These are phyloP conservation scores for Falco rusticolus DNA, from an alignment of 2,797 vertebrate species.

Conservation along the genomic window DNA sequence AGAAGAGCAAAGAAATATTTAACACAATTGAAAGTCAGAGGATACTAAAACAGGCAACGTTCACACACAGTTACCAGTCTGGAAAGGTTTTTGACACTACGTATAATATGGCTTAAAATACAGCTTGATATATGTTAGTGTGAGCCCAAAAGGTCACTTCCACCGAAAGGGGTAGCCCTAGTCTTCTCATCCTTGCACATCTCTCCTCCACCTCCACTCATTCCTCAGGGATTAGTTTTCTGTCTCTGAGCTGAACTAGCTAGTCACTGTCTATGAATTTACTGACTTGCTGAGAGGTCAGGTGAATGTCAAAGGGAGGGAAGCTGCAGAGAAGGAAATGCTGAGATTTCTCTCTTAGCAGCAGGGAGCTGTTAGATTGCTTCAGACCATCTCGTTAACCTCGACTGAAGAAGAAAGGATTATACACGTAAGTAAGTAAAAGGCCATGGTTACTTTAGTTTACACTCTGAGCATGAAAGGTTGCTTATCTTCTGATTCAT, in stretches of 20 bases:
- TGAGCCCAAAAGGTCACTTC: background rate
- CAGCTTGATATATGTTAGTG: background rate
- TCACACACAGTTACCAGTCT: background rate
- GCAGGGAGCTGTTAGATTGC: background rate
- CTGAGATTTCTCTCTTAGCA: background rate
- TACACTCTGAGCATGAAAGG: background rate
- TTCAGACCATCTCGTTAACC: constrained; percentile 50
- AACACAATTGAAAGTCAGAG: background rate
- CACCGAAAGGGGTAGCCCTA: background rate
- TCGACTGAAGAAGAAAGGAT: background rate
- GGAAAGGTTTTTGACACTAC: background rate
- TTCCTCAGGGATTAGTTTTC: constrained; percentile 32
- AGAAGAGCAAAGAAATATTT: background rate
- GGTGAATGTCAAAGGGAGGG: constrained; percentile 22
- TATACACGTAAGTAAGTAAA: constrained; percentile 7
- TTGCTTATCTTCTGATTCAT: background rate
- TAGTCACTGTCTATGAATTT: constrained; percentile 31
- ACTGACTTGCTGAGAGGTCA: background rate
- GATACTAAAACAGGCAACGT: background rate
- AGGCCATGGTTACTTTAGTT: background rate
- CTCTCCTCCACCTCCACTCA: background rate
- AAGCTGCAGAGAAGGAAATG: background rate
- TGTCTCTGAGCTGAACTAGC: background rate
- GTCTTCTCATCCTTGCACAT: background rate
- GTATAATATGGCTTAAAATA: background rate